Conservation (phyloP, 2,888 invertebrate genomes). For the Caenorhabditis sp. region DNA sequence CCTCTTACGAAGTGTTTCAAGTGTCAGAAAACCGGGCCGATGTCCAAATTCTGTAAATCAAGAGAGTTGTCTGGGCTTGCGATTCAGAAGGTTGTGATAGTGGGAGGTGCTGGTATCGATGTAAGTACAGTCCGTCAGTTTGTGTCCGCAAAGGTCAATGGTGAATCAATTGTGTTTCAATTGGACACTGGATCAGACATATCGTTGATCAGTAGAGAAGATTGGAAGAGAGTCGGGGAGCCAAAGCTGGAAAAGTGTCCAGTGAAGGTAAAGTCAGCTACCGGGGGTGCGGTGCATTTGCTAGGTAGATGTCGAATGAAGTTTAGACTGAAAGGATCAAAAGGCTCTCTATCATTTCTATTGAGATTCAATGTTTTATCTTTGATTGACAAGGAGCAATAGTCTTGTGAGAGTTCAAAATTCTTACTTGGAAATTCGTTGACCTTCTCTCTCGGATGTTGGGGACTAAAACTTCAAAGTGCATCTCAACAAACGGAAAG, state of each 20-base stretch:
- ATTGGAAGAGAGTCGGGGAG: conserved; percentile 1
- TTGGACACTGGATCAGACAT: conserved; percentile 9
- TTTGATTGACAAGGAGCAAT: too few relatives aligned
- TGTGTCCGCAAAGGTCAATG: not conserved
- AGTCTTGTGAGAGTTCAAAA: too few relatives aligned
- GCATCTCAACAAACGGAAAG: too few relatives aligned
- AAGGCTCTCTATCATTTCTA: too few relatives aligned
- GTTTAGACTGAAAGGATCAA: not conserved
- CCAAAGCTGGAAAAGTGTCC: not conserved
- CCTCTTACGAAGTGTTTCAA: not conserved
- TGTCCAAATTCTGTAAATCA: conserved; percentile 3
- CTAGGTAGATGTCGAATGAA: not conserved
- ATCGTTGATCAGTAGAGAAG: not conserved
- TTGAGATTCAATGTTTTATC: too few relatives aligned
- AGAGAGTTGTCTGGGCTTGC: not conserved
- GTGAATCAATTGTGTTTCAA: not conserved
- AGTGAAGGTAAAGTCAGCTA: conserved; percentile 13
- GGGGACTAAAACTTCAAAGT: too few relatives aligned
- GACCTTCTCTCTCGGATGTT: too few relatives aligned
- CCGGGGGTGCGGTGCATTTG: not conserved
- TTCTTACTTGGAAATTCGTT: too few relatives aligned
- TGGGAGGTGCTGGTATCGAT: not conserved
- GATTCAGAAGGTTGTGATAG: not conserved
- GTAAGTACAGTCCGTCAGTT: conserved; percentile 7
- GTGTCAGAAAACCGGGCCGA: conserved; percentile 1